Evolutionary conservation across 2,888 invertebrate genomes (phyloP), one percentile per base, ranked within the genome.

Genomic region (Petrolisthes cinctipes): DNA sequence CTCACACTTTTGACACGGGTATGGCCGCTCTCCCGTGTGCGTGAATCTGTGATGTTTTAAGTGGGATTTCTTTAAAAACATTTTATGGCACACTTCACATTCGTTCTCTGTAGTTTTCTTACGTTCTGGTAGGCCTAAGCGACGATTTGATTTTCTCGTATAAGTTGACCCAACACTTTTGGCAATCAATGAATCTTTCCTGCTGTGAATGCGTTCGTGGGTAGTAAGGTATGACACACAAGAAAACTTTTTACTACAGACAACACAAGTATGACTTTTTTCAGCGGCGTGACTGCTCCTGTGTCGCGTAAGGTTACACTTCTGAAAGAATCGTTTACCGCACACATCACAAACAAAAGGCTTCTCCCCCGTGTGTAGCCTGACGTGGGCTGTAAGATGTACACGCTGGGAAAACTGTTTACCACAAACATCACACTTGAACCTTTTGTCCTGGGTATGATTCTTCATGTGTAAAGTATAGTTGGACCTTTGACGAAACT

Each of bases 391-490:
- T 76, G 84, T 84, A 23, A 84, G 84, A n/a, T 84, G 84, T 9
- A 84, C 84, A 4, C 84, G 76, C 78, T 84, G 84, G 20, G 84
- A 71, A 20, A 84, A 84, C 78, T 51, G 11, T 78, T 84, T 84
- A 5, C 78, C 51, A 14, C 84, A 84, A 2, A 61, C 23, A 3
- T 37, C 51, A 23, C 84, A 84, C 1, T 57, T 57, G 66, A 78
- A 78, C 7, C 9, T n/a, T 23, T 84, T 84, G 14, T 84, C 84
- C 4, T 61, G 57, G 4, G 76, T 84, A 78, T 84, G 84, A 0
- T n/a, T 84, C 66, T 78, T 84, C 51, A 78, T 37, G 66, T 84
- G 84, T 11, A 84, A 53, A n/a, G 76, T 20, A 51, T 84, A 84
- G 51, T 78, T 61, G 9, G 84, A 37, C 5, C 78, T 57, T 5